Evolutionary conservation across 2,797 vertebrate species (phyloP).

Genomic region (Amazona ochrocephala): DNA sequence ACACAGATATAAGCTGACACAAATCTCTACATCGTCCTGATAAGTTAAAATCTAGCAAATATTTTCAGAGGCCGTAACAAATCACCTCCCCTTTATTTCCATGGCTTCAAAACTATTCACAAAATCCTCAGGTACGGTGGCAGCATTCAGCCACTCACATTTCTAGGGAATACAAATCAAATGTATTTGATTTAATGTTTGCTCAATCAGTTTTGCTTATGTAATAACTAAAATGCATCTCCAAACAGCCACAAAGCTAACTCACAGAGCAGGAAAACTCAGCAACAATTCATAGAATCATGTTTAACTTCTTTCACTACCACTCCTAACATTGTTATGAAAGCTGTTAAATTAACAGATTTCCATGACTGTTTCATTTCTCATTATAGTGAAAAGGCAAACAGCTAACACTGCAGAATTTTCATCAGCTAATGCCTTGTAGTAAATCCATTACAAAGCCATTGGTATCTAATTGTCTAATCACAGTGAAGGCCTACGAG

Average conservation of each 20-base stretch:
- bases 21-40: not conserved
- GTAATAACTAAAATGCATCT: not conserved
- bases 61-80: not conserved
- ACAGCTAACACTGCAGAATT: conserved; percentile 57
- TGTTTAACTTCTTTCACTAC: conserved; percentile 50
- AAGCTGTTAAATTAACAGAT: conserved; percentile 65
- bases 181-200: not conserved
- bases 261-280: not conserved
- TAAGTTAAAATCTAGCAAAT: not conserved
- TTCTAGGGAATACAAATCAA: not conserved
- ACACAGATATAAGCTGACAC: not conserved
- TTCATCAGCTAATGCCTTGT: conserved; percentile 73
- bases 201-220: not conserved
- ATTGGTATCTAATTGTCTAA: conserved; percentile 80
- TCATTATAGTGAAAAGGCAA: conserved; percentile 32
- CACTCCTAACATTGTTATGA: conserved; percentile 35
- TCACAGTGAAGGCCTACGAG: conserved; percentile 66
- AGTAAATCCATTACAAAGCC: conserved; percentile 77
- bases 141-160: not conserved
- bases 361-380: conserved; percentile 56
- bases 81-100: not conserved
- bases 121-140: not conserved
- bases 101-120: not conserved
- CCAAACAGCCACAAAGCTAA: not conserved
- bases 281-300: not conserved